Percentiles rank a stretch among this genome's conserved stretches.
Conservation (phyloP, 2,888 invertebrate species). For the Aleiodes leptofemur region DNA sequence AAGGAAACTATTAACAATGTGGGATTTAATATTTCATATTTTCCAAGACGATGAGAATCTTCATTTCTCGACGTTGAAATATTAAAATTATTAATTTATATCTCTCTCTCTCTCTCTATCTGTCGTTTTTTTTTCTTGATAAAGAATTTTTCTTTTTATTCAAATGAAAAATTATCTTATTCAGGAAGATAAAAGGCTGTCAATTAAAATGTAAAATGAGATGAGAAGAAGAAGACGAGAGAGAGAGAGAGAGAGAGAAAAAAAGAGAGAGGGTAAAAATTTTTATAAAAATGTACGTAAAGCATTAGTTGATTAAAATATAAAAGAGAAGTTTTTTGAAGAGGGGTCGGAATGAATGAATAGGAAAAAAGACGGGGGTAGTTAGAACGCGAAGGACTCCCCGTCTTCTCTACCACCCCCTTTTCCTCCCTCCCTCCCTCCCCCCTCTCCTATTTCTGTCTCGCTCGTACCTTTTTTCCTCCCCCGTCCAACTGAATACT, state of each 20-base stretch:
- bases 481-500: constrained; percentile 47
- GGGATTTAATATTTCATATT: constrained; percentile 67
- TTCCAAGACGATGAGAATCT: constrained; percentile 1
- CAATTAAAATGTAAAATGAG: constrained; percentile 55
- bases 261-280: constrained; percentile 45
- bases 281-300: constrained; percentile 70
- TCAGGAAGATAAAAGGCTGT: constrained; percentile 44
- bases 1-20: constrained; percentile 69
- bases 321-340: constrained; percentile 63
- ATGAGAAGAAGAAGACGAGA: constrained; percentile 46
- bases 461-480: constrained; percentile 36
- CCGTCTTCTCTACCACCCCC: constrained; percentile 29
- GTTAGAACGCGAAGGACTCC: constrained; percentile 48
- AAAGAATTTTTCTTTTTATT: background rate
- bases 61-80: background rate
- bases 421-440: constrained; percentile 25
- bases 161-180: constrained; percentile 54
- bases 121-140: constrained; percentile 28
- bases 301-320: constrained; percentile 76
- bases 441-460: constrained; percentile 43
- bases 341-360: constrained; percentile 51
- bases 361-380: constrained; percentile 51
- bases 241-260: constrained; percentile 46
- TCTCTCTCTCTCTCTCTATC: background rate
- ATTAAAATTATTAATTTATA: background rate